Evolutionary conservation across 2,888 invertebrate species (phyloP).

Genomic region (Leucophenga maculata): DNA sequence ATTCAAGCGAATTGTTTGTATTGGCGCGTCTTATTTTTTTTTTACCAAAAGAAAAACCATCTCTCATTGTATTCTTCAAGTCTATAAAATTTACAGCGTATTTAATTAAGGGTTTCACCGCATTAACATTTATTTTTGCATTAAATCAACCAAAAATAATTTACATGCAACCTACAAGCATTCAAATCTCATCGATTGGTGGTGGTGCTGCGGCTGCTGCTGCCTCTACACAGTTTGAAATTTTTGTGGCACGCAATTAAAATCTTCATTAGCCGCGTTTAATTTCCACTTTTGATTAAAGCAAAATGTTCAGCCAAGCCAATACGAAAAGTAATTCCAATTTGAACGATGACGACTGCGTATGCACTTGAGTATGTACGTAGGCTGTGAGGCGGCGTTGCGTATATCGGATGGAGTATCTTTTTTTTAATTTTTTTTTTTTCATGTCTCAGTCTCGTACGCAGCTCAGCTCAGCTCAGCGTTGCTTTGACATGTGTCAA

Average conservation of each 20-base stretch:
- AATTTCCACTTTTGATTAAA: constrained; percentile 67
- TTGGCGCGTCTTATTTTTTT: no score
- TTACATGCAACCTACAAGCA: constrained; percentile 15
- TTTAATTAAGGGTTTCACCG: not conserved
- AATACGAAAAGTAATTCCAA: not conserved
- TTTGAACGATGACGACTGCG: no score
- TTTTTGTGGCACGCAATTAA: constrained; percentile 60
- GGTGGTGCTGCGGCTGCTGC: not conserved
- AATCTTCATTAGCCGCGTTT: constrained; percentile 67
- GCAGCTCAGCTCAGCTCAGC: not conserved
- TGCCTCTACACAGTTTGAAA: constrained; percentile 1
- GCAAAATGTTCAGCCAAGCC: constrained; percentile 31
- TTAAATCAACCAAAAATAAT: not conserved
- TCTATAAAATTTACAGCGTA: not conserved
- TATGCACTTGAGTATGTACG: not conserved
- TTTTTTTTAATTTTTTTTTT: no score
- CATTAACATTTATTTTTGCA: no score
- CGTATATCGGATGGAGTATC: not conserved
- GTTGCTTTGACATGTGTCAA: constrained; percentile 56
- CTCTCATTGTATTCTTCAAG: no score
- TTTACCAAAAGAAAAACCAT: no score
- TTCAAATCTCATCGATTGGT: not conserved
- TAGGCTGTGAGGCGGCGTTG: not conserved
- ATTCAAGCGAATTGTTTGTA: no score
- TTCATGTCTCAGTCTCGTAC: not conserved